Base-by-base conservation (phyloP, 2,797 vertebrate species). In the Linurgus olivaceus region DNA sequence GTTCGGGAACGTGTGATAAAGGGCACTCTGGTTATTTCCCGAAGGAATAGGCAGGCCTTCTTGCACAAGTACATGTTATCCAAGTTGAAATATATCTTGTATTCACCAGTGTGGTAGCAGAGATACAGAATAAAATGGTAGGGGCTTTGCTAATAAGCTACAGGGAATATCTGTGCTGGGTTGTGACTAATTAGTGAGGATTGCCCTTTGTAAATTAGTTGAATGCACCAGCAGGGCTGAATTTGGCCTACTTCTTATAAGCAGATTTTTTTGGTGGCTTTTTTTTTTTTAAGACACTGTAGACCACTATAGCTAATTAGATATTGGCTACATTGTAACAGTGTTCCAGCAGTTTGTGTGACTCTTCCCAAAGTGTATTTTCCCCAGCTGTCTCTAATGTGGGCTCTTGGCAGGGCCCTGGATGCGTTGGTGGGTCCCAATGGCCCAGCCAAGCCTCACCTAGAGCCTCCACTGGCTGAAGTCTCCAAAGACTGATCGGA, bases 341-440 rank as follows among this genome's bases (percentile, higher is more conserved):
- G 16, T 28, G 54, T 8, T 44, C 12, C 61, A 33, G 4, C 45
- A 65, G 31, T 14, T 16, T 44, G 7, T 58, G 29, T 66, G 31
- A 42, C 1, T 63, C 33, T 83, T 80, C 24, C 21, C 25, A 24
- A 23, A 20, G 25, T 51, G 8, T 33, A 0, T 77, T 82, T 83
- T 73, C 9, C 23, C 2, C 29, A 35, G 0, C 24, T 62, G 4
- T 51, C 28, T 51, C 9, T 50, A 7, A 19, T 0, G 0, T 62
- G 24, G 35, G 14, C 20, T 59, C 12, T 67, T 67, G 19, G 28
- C 24, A 20, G 33, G n/a, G 63, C 20, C 5, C 12, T 38, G 44
- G 3, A 17, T 71, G 15, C 4, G 1, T 19, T 54, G 9, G 4
- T 54, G 40, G 31, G 21, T 6, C 8, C 6, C 1, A 6, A 0